phyloP scores from a whole-genome alignment of 2,113 vertebrate species.

The Orthochromis indermauri region DNA sequence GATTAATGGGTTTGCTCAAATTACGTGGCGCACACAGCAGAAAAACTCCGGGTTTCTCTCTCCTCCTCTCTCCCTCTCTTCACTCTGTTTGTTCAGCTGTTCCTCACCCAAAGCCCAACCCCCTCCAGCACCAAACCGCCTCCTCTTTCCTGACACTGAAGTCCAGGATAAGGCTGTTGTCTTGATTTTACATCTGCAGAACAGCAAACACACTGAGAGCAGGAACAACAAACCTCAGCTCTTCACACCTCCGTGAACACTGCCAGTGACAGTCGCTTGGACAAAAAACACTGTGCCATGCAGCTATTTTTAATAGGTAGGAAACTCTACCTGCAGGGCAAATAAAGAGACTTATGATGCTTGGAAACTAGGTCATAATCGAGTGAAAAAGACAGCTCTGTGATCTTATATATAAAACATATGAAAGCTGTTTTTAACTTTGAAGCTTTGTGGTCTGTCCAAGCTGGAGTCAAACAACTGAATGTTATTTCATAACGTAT shows the following conservation, averaged over 20 bases:
- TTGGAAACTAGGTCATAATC: not conserved
- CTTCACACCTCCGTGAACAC: not conserved
- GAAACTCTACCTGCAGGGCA: not conserved
- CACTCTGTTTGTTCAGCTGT: conserved; percentile 53
- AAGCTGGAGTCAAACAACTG: not conserved
- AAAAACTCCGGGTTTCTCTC: not conserved
- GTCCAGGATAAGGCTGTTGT: not conserved
- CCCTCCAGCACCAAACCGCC: not conserved
- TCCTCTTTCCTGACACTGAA: not conserved
- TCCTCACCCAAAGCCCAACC: not conserved
- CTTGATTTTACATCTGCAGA: not conserved
- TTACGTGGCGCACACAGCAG: conserved; percentile 38
- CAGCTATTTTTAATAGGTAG: not conserved
- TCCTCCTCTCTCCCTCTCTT: not conserved
- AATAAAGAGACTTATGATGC: not conserved
- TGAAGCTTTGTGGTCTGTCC: not conserved
- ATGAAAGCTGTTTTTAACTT: not conserved
- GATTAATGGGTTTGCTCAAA: conserved; percentile 51
- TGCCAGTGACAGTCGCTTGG: not conserved
- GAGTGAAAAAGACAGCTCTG: not conserved
- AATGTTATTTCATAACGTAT: not conserved
- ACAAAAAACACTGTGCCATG: not conserved
- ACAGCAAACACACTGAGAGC: not conserved
- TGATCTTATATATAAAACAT: not conserved
- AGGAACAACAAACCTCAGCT: not conserved